Evolutionary conservation across 1,140 invertebrate species (phyloP), one percentile per base, ranked within the genome.

Genomic region (Palaemon carinicauda): DNA sequence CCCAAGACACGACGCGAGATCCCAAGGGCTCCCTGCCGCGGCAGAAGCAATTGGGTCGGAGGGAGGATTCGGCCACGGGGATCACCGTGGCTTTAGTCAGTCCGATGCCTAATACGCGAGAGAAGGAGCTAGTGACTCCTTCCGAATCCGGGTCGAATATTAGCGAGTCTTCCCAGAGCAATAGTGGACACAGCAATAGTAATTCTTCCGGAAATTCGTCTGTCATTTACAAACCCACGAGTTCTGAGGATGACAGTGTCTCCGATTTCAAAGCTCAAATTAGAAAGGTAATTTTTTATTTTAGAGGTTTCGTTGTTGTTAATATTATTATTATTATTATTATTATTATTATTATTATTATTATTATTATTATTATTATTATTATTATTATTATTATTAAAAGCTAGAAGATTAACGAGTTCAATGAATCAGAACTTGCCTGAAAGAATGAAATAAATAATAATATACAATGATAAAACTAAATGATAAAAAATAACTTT

Each of bases 81-180:
- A 93, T 91, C 92, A 94, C 90, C 93, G 93, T 96, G 17, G 95
- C 95, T 15, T 92, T 94, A 91, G 95, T 96, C 24, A 96, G 95
- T 27, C 95, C 95, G 1, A 96, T 96, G 94, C 94, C 91, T 52
- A 89, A 56, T 71, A 41, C 74, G 15, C 80, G 84, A 1, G 82
- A 87, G 12, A 88, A 88, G 56, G 79, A 82, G 31, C 79, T 85
- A 51, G 87, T 88, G 19, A 85, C 89, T 5, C 81, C 78, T 9
- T 88, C 86, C 19, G 89, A 89, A 56, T 89, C 86, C 24, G 86
- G 82, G 15, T 89, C 89, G 31, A 87, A 82, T 54, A 88, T 88
- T 33, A 89, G 89, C 65, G 89, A 89, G 65, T 79, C 87, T 10
- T 89, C 89, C 15, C 89, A 88, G 50, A 89, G 85, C 53, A 87